Base-by-base conservation (phyloP, 2,888 invertebrate genomes). In the Neelides folsomi region DNA sequence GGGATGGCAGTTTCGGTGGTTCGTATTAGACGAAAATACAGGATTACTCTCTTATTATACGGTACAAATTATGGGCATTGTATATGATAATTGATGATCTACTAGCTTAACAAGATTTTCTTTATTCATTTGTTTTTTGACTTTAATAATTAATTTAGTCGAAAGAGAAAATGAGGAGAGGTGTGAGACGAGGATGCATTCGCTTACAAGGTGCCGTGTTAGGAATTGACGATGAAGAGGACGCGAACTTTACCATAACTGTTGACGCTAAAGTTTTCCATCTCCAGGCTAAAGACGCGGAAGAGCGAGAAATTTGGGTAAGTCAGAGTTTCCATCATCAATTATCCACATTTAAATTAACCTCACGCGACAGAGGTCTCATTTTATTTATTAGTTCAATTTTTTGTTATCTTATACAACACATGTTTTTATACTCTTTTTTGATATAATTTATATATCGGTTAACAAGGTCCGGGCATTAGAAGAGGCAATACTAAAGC, bases 1-100 rank as follows among this genome's bases (percentile, higher is more conserved):
- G 72, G 97, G 97, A 64, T 98, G 97, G 95, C 97, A 98, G 73
- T 95, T 94, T 75, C 81, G 97, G 65, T 98, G 95, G 92, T 98
- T 98, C 75, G 95, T 97, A 66, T 75, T 98, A 66, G 95, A 97
- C 74, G 93, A 94, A 72, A 90, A 87, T 73, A 87, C 90, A 65
- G 95, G 94, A 49, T 77, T 95, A 57, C 77, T 98, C 54, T 90
- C 94, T 7, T 98, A 98, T 73, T 98, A 94, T 71, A 98, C 97
- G 72, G 94, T 94, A 75, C 40, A 35, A 38, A 45, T 45, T n/a
- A n/a, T n/a, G n/a, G n/a, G n/a, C n/a, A n/a, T n/a, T n/a, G n/a
- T n/a, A n/a, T n/a, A n/a, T n/a, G n/a, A n/a, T n/a, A n/a, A n/a
- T 38, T 49, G 41, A 39, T 42, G 49, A 20, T 34, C 40, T 27